Base-by-base conservation (phyloP, 2,797 vertebrate genomes). In the Oryzias sinensis region DNA sequence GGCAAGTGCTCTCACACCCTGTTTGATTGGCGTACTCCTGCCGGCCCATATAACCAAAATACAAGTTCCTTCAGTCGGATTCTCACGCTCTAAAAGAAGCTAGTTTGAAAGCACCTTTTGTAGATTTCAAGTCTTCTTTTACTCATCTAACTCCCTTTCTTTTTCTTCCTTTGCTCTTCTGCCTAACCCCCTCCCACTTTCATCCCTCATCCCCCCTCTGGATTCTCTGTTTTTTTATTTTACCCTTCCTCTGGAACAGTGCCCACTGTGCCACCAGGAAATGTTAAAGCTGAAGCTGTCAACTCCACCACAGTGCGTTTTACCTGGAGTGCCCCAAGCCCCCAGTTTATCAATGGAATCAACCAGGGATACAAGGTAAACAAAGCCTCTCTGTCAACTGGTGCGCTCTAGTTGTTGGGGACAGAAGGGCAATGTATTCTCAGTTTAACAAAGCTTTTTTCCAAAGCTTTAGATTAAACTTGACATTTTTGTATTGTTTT, bases 331-430 rank as follows among this genome's bases (percentile, higher is more conserved):
- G 96, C 97, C 22, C 96, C 97, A n/a, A 99, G 96, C 81, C 97
- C 97, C 6, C 97, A 99, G 87, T 98, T 99, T 90, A 95, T 99
- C 91, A 98, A 98, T 0, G 97, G 97, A 71, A 98, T 99, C 91
- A 99, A 98, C 90, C 96, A 98, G 82, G 97, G 97, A 55, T 99
- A 99, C 83, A 99, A 99, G 96, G 97, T 98, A 88, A 84, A 77
- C 42, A 1, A 46, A 62, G 55, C 79, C 75, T 25, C 53, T 70
- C 68, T 83, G 82, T 71, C 54, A 59, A 69, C 66, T 62, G 56
- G 68, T 87, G 87, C 87, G 22, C 87, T 87, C 89, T 90, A 83
- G 86, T 89, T 89, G 80, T 62, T 57, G 59, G 72, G 74, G 69
- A 43, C 13, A 66, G 70, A 79, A 53, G 47, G 62, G 49, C 62